phyloP scores from a whole-genome alignment of 2,113 vertebrate species.

The Zapornia atra region DNA sequence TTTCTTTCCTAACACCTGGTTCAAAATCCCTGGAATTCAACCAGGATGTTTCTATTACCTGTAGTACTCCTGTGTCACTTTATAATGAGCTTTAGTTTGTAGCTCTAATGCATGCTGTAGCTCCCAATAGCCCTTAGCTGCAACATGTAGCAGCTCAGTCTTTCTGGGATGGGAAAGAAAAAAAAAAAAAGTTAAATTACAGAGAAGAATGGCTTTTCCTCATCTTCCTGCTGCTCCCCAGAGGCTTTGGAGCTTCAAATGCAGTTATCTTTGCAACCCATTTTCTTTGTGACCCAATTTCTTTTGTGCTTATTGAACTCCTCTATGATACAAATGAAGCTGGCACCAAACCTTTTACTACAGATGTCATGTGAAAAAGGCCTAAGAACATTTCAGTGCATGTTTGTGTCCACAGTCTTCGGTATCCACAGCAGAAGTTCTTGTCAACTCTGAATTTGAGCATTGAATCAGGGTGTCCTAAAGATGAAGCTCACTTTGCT shows the following conservation, averaged over 20 bases:
- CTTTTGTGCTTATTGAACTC: neutral
- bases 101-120: neutral
- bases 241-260: neutral
- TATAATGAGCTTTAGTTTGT: neutral
- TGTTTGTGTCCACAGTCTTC: neutral
- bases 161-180: neutral
- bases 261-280: neutral
- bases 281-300: constrained; percentile 1
- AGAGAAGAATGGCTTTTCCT: neutral
- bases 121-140: neutral
- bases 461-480: neutral
- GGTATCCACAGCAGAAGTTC: neutral
- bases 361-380: neutral
- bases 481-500: neutral
- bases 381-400: neutral
- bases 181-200: neutral
- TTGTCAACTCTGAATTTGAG: neutral
- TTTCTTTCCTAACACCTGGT: neutral
- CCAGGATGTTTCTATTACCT: neutral
- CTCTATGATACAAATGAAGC: neutral
- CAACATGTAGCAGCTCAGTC: neutral
- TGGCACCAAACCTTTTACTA: neutral
- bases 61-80: neutral
- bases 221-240: neutral
- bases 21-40: neutral